Percentiles rank a stretch among this genome's conserved stretches.
Conservation (phyloP, 2,888 invertebrate genomes). For the Lypha dubia region DNA sequence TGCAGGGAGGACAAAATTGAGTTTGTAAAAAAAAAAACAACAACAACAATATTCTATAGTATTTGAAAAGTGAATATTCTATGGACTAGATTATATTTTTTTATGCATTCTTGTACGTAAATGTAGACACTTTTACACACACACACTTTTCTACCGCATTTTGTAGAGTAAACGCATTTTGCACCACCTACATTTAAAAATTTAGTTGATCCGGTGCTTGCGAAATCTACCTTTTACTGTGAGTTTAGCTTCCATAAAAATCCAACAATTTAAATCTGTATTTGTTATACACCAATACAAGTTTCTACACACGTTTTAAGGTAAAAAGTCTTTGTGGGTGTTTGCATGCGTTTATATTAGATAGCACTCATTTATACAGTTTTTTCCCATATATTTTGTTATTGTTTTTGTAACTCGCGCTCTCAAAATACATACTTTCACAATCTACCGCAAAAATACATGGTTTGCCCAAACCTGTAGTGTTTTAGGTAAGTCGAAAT, state of each 20-base stretch:
- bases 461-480: conserved; percentile 43
- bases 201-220: conserved; percentile 39
- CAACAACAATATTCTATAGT: conserved; percentile 16
- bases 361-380: background rate
- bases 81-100: conserved; percentile 58
- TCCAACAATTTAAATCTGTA: conserved; percentile 59
- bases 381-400: conserved; percentile 2
- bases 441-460: conserved; percentile 51
- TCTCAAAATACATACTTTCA: conserved; percentile 3
- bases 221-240: conserved; percentile 24
- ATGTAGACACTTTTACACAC: too few species aligned
- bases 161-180: background rate
- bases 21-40: conserved; percentile 7
- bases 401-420: background rate
- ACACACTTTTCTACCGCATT: background rate
- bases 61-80: conserved; percentile 64
- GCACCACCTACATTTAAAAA: conserved; percentile 30
- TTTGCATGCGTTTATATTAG: background rate
- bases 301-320: conserved; percentile 29
- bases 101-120: background rate
- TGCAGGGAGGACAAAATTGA: conserved; percentile 27
- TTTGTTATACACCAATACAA: background rate
- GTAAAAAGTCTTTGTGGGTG: conserved; percentile 8
- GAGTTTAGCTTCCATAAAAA: conserved; percentile 70
- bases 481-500: conserved; percentile 27